These are phyloP conservation scores for Gallinago undulata DNA, from an alignment of 2,113 vertebrate genomes.

Conservation along the genomic window DNA sequence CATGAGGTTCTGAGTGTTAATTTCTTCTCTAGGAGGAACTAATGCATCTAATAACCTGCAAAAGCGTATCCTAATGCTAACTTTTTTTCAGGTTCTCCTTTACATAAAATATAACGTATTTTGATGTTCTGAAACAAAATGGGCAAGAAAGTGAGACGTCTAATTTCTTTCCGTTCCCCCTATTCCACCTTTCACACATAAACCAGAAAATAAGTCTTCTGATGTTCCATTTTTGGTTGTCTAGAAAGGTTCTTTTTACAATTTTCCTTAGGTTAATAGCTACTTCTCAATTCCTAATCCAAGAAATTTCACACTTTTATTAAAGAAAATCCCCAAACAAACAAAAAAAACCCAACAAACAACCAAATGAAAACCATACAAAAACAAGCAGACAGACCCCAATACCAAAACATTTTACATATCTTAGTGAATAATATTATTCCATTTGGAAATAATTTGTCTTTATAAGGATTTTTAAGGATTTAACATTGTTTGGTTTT, in stretches of 20 bases:
- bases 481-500: fast-evolving
- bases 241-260: background rate
- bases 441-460: background rate
- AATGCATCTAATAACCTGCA: background rate
- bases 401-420: background rate
- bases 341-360: too few relatives aligned
- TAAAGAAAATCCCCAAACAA: background rate
- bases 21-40: background rate
- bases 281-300: background rate
- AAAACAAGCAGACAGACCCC: background rate
- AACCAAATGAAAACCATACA: too few relatives aligned
- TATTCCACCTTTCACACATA: background rate
- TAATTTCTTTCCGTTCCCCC: background rate
- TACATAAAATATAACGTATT: background rate
- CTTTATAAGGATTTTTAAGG: background rate
- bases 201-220: background rate
- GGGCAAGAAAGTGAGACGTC: background rate
- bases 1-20: background rate
- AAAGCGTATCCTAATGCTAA: background rate
- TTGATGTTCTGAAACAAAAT: background rate
- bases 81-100: background rate
- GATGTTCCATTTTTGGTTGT: background rate
- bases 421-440: background rate
- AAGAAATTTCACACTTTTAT: background rate
- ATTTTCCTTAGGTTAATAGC: background rate